Evolutionary conservation across 1,140 invertebrate species (phyloP).

Genomic region (Leptinotarsa undecemlineata): DNA sequence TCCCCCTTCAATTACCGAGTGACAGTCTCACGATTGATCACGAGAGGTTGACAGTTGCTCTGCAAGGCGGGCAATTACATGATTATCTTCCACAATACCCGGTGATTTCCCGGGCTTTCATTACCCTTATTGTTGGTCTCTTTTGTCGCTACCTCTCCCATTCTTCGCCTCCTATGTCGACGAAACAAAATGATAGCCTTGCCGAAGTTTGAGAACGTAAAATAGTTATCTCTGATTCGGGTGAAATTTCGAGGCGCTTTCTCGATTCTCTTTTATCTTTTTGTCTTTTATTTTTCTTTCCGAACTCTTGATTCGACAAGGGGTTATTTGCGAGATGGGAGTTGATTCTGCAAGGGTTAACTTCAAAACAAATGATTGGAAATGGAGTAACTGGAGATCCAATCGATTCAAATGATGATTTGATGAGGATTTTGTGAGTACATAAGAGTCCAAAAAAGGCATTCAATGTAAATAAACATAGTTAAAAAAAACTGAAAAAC

Average conservation of each 20-base stretch:
- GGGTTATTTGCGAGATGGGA: constrained; percentile 23
- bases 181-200: constrained; percentile 39
- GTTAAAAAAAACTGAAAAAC: no score
- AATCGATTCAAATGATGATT: neutral
- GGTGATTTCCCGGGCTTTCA: constrained; percentile 51
- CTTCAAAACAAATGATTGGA: neutral
- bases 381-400: neutral
- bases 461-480: no score
- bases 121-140: constrained; percentile 50
- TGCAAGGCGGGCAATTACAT: constrained; percentile 46
- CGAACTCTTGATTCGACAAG: constrained; percentile 27
- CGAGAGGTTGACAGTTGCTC: constrained; percentile 41
- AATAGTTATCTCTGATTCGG: constrained; percentile 28
- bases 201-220: constrained; percentile 32
- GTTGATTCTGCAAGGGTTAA: constrained; percentile 25
- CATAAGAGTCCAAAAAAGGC: no score
- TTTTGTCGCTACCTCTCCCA: constrained; percentile 40
- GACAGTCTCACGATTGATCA: constrained; percentile 40
- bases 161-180: constrained; percentile 18
- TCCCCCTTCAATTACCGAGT: constrained; percentile 41
- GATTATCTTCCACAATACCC: constrained; percentile 50
- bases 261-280: constrained; percentile 27
- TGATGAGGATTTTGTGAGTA: no score
- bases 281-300: constrained; percentile 23
- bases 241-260: constrained; percentile 22